phyloP scores from a whole-genome alignment of 2,888 invertebrate genomes.

The Zhuqinia jingwanae region DNA sequence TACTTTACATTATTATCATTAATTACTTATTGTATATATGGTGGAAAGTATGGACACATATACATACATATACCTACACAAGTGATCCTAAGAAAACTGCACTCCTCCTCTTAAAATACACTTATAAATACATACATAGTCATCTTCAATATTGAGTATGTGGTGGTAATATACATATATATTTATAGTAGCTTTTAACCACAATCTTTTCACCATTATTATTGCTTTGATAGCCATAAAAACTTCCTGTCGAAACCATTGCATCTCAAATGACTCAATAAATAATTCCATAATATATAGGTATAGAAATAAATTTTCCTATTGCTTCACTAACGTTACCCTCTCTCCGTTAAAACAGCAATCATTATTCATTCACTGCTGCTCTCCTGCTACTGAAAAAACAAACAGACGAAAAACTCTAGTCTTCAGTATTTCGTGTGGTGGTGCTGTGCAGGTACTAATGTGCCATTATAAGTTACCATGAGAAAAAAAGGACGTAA shows the following conservation, averaged over 20 bases:
- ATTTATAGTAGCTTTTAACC: background rate
- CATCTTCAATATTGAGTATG: no score
- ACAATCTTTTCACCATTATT: background rate
- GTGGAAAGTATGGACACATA: background rate
- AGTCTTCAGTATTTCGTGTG: background rate
- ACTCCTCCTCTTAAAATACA: no score
- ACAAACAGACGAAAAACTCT: background rate
- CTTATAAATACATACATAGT: no score
- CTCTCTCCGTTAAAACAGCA: background rate
- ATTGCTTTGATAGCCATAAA: slow-evolving; percentile 25
- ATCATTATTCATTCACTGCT: slow-evolving; percentile 51
- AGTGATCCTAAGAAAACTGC: no score
- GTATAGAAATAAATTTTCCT: slow-evolving; percentile 57
- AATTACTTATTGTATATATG: no score
- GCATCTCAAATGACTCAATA: slow-evolving; percentile 57
- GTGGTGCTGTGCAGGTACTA: background rate
- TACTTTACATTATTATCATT: background rate
- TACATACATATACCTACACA: no score
- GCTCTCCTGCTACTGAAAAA: background rate
- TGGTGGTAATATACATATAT: background rate
- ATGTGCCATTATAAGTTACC: slow-evolving; percentile 15
- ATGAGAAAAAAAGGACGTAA: background rate
- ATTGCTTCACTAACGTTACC: slow-evolving; percentile 45
- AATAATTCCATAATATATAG: no score
- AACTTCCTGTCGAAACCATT: background rate